Conservation (phyloP, 2,797 vertebrate species). For the Myoxocephalus aenaeus region DNA sequence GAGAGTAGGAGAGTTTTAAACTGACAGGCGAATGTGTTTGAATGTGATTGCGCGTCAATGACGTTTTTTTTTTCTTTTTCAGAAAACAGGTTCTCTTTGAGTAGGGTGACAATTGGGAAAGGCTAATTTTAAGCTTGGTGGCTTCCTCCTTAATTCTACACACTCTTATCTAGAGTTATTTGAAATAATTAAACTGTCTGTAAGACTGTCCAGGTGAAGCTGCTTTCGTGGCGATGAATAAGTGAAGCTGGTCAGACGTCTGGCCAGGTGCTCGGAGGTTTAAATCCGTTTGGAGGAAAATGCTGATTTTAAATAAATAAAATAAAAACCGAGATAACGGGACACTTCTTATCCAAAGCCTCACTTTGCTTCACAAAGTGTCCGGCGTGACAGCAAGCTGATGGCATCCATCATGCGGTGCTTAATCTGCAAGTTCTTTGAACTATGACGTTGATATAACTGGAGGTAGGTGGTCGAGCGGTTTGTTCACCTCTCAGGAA, state of each 20-base stretch:
- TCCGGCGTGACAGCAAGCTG: conserved; percentile 20
- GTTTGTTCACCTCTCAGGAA: conserved; percentile 76
- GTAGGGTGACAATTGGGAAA: conserved; percentile 75
- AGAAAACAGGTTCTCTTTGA: conserved; percentile 78
- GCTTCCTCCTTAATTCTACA: conserved; percentile 72
- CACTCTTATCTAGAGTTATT: conserved; percentile 66
- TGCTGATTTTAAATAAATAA: conserved; percentile 3
- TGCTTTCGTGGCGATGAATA: conserved; percentile 51
- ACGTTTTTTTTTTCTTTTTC: conserved; percentile 44
- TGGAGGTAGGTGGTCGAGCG: conserved; percentile 55
- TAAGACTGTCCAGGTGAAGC: conserved; percentile 64
- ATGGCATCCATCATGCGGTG: conserved; percentile 42
- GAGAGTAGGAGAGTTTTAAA: conserved; percentile 73
- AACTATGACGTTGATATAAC: conserved; percentile 49
- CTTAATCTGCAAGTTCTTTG: conserved; percentile 49
- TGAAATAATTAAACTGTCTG: conserved; percentile 72
- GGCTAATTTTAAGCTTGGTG: conserved; percentile 76
- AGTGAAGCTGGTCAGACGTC: conserved; percentile 38
- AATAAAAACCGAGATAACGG: background rate
- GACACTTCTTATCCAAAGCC: conserved; percentile 6
- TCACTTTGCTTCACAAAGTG: conserved; percentile 19
- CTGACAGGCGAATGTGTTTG: conserved; percentile 80
- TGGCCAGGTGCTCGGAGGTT: conserved; percentile 35
- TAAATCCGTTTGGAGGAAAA: conserved; percentile 32
- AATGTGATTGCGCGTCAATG: conserved; percentile 77